Base-by-base conservation (phyloP, 2,797 vertebrate genomes). In the Lates japonicus region DNA sequence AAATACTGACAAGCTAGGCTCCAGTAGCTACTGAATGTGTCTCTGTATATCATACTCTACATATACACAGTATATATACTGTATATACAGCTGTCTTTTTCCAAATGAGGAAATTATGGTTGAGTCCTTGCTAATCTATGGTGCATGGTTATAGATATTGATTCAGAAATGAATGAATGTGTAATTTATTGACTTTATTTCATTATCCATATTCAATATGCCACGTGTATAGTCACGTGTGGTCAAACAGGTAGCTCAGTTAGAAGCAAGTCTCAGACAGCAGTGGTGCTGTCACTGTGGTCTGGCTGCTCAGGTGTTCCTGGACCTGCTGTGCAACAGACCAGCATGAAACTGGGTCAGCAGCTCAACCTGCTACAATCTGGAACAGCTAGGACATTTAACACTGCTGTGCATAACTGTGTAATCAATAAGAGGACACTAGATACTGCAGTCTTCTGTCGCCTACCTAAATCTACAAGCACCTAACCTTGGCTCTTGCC, bases 261-360 rank as follows among this genome's bases (percentile, higher is more conserved):
- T 33, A 52, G 17, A 65, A 57, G 37, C 19, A 20, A 19, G 64
- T 62, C 35, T 63, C 31, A 62, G n/a, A 65, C 54, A 61, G 29
- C 44, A 46, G 55, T 25, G 39, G 42, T 55, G 20, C 29, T 33
- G 19, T 70, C 55, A 55, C 57, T 61, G 33, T 41, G 42, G 29
- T 72, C 55, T 12, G 31, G 12, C 57, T 74, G 65, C 60, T 82
- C 13, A 52, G 59, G 25, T 35, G 68, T 64, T 76, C 46, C 17
- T 60, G 31, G 31, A 73, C 41, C 71, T 75, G 54, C 51, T 70
- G 46, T 70, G 55, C 54, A 77, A 70, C 59, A 59, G 9, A 57
- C 42, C 20, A 77, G 58, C 31, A 57, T 46, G 49, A 82, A 83
- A 75, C 63, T 78, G 57, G 72, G 66, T 73, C 69, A 80, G 78